A percentile compares a stretch with the other conserved stretches of the same genome.
phyloP scores from a whole-genome alignment of 2,113 vertebrate genomes.

The Agelaius phoeniceus region DNA sequence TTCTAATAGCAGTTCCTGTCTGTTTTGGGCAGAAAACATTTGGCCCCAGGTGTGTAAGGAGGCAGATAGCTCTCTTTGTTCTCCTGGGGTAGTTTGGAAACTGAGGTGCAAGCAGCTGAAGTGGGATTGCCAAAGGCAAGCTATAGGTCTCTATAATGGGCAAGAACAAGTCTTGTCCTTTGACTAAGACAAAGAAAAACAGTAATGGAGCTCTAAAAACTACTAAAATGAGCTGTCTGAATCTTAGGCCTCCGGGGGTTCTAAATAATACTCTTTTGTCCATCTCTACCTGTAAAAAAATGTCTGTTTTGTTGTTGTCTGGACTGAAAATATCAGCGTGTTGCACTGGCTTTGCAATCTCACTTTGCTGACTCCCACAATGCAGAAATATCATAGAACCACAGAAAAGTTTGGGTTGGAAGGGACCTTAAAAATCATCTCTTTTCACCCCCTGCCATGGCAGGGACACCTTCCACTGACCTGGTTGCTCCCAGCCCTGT shows the following conservation, averaged over 20 bases:
- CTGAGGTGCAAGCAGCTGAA: not conserved
- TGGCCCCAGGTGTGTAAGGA: not conserved
- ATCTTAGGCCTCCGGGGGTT: not conserved
- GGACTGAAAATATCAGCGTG: not conserved
- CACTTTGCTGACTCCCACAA: not conserved
- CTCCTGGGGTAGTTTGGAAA: not conserved
- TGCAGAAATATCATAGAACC: not conserved
- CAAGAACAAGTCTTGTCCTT: not conserved
- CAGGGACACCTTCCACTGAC: not conserved
- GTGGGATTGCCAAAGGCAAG: not conserved
- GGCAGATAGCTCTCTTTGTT: not conserved
- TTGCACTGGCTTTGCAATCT: not conserved
- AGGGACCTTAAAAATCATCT: not conserved
- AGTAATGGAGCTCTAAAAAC: not conserved
- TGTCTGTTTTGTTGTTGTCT: not conserved
- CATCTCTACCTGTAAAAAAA: not conserved
- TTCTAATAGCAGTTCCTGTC: not conserved
- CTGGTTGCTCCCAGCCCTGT: accelerated
- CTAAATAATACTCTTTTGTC: not conserved
- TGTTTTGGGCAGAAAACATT: not conserved
- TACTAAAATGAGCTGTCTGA: not conserved
- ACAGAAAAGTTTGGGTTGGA: not conserved
- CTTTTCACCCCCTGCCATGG: accelerated
- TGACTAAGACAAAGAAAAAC: not conserved
- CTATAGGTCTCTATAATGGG: not conserved